Conservation (phyloP, 2,888 invertebrate species). For the Xylophagus ater region DNA sequence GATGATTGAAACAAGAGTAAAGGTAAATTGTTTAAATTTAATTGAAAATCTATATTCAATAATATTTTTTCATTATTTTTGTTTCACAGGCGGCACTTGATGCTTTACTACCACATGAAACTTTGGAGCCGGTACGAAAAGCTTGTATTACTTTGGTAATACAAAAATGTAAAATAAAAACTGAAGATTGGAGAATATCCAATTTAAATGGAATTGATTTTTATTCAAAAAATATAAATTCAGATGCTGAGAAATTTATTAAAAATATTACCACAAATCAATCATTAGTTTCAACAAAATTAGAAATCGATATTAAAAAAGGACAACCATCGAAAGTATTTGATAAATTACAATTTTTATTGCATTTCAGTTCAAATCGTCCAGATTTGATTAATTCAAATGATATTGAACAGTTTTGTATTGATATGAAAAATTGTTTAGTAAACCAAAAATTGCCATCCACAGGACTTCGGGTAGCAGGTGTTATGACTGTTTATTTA, state of each 20-base stretch:
- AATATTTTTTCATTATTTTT: slow-evolving; percentile 15
- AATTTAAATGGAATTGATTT: slow-evolving; percentile 37
- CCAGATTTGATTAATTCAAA: slow-evolving; percentile 23
- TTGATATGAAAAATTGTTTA: slow-evolving; percentile 24
- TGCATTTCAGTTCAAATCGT: slow-evolving; percentile 27
- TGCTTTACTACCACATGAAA: too few relatives aligned
- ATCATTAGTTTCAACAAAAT: slow-evolving; percentile 16
- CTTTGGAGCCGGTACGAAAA: too few relatives aligned
- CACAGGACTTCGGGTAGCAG: slow-evolving; percentile 28
- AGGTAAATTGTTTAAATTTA: slow-evolving; percentile 16
- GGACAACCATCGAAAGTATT: slow-evolving; percentile 24
- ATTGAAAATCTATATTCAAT: slow-evolving; percentile 11
- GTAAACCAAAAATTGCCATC: slow-evolving; percentile 22
- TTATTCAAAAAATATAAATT: slow-evolving; percentile 34
- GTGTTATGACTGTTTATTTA: slow-evolving; percentile 26
- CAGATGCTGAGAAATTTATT: slow-evolving; percentile 23
- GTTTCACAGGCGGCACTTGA: slow-evolving; percentile 27
- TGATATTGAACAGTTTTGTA: slow-evolving; percentile 21
- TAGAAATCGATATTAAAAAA: slow-evolving; percentile 19
- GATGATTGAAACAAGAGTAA: slow-evolving; percentile 28
- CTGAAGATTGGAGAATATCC: slow-evolving; percentile 46
- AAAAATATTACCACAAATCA: slow-evolving; percentile 17
- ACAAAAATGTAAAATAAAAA: slow-evolving; percentile 41
- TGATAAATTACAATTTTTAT: slow-evolving; percentile 29
- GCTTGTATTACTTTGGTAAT: slow-evolving; percentile 43